These are phyloP conservation scores for Cyprinella venusta DNA, from an alignment of 2,797 vertebrate genomes.

Conservation along the genomic window DNA sequence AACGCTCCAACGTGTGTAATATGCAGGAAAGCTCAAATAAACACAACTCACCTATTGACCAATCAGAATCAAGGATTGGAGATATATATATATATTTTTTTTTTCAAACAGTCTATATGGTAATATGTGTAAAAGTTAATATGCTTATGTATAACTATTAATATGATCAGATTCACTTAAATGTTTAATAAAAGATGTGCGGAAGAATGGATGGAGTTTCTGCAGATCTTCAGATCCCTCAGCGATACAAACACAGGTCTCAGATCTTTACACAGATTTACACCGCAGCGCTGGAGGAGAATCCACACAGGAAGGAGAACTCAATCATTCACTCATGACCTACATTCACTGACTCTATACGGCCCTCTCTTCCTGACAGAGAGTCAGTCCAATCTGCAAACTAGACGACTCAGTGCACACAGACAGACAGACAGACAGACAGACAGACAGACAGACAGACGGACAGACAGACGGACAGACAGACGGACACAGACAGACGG, in stretches of 20 bases:
- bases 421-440: background rate
- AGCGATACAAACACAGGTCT: background rate
- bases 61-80: no score
- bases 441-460: no score
- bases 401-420: background rate
- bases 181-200: background rate
- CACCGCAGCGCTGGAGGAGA: slow-evolving; percentile 9
- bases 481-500: no score
- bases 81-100: no score
- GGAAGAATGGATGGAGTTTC: background rate
- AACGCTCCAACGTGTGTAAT: no score
- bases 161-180: background rate
- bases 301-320: slow-evolving; percentile 24
- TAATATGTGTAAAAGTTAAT: background rate
- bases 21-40: no score
- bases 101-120: background rate
- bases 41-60: no score
- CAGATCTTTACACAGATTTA: background rate
- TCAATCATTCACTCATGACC: slow-evolving; percentile 21
- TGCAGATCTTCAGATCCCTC: background rate
- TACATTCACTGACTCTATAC: slow-evolving; percentile 12
- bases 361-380: slow-evolving; percentile 14
- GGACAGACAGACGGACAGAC: no score
- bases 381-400: background rate
- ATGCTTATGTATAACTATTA: background rate